Base-by-base conservation (phyloP, 2,888 invertebrate genomes). In the Troides aeacus region DNA sequence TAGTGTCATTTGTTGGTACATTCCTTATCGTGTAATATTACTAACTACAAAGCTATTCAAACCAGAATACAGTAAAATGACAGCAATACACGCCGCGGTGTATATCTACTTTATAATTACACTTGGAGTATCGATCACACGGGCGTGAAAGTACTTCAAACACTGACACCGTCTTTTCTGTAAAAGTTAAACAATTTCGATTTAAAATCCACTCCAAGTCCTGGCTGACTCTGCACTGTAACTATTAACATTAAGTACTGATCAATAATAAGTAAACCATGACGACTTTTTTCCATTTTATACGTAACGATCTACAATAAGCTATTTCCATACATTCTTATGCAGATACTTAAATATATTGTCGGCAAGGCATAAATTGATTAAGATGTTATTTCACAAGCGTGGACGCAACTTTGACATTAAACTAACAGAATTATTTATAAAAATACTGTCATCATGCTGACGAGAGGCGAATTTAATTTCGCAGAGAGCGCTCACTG, bases 381-480 rank as follows among this genome's bases (percentile, higher is more conserved):
- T 57, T 57, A 57, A 57, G 57, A 21, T 1, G 57, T 23, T 57
- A 57, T 21, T 57, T 57, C 21, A 57, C 8, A 57, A 57, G 57
- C 18, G 57, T 57, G 21, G n/a, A 6, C 57, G n/a, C 57, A 57
- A 21, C 57, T 57, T 57, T 57, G 57, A 21, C 57, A 57, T 57
- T 57, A 57, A 57, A n/a, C 21, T 57, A 57, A 57, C 57, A 57
- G 57, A 57, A 57, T 57, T 57, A 57, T 57, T 57, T 21, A 57
- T 57, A 62, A 62, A 61, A 67, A 57, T 42, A n/a, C 67, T 62
- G 62, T 67, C 62, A 62, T 62, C 67, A 62, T 56, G 67, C 24
- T 67, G 67, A 67, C 67, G 39, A 62, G 62, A 42, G 67, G 62
- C 56, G 62, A 67, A 62, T 67, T 67, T 67, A 62, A 67, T 67